Evolutionary conservation across 2,888 invertebrate genomes (phyloP), one percentile per base, ranked within the genome.

Genomic region (Dicycla oo): DNA sequence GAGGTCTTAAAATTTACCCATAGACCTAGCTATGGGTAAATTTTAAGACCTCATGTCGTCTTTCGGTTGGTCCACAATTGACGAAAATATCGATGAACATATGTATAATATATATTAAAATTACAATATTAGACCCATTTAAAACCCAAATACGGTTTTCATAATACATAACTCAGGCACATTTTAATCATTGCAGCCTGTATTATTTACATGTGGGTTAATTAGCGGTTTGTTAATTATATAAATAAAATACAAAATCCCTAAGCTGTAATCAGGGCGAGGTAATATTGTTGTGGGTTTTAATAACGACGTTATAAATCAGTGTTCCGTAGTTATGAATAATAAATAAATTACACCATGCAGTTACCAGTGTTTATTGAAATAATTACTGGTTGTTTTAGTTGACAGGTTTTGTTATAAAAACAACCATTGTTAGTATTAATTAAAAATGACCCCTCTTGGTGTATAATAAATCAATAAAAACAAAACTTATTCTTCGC

Each of bases 261-360:
- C 23, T 6, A 4, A 51, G 40, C 18, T 23, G n/a, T 62, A 51
- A 54, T 77, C 3, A 70, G 3, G 10, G n/a, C 10, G 13, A n/a
- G 34, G 23, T 40, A 58, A 69, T 58, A 26, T 20, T 34, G 20
- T 34, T 65, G 51, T 13, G 11, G 30, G 45, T 34, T 61, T 38
- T 53, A 56, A 18, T 75, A 43, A 60, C 26, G 23, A 30, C 6
- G 23, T 56, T 47, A 38, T 78, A 62, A 80, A 75, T 80, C 69
- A 65, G 30, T n/a, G 49, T 40, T 15, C 15, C 45, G 6, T 30
- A 49, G 20, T 69, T n/a, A 60, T 64, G 38, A 75, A 64, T 69
- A 75, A 63, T 43, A 34, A 49, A 65, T 38, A 10, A 34, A 49
- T 56, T 15, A 53, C 61, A 45, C 18, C 26, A 54, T 45, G 13